phyloP scores from a whole-genome alignment of 1,140 invertebrate genomes.

The Drosophila nigromelanica region DNA sequence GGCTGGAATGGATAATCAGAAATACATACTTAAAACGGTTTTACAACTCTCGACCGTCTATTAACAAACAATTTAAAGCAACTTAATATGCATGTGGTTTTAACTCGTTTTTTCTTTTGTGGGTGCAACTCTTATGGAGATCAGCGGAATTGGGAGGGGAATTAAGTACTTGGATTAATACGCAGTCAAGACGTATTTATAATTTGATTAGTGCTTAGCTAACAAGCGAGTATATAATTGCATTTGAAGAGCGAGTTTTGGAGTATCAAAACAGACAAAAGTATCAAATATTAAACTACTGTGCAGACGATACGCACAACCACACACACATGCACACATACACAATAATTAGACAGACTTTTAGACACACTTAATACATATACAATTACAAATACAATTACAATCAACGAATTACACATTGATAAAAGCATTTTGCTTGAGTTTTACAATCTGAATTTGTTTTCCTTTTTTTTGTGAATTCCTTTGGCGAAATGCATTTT shows the following conservation, averaged over 20 bases:
- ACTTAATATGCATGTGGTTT: constrained; percentile 8
- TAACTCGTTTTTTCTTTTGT: not conserved
- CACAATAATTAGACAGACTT: constrained; percentile 49
- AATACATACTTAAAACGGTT: constrained; percentile 45
- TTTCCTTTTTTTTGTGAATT: constrained; percentile 48
- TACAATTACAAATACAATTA: constrained; percentile 24
- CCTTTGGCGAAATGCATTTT: constrained; percentile 75
- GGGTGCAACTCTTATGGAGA: constrained; percentile 35
- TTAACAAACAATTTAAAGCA: constrained; percentile 27
- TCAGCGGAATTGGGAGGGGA: constrained; percentile 30
- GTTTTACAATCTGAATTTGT: constrained; percentile 42
- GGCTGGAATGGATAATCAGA: constrained; percentile 55
- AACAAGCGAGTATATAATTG: constrained; percentile 46
- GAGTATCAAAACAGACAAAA: constrained; percentile 72
- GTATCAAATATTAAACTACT: constrained; percentile 45
- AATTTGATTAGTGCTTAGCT: constrained; percentile 18
- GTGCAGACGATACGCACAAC: constrained; percentile 1
- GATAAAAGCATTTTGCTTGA: constrained; percentile 58
- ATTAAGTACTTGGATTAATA: constrained; percentile 63
- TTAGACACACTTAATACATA: constrained; percentile 39
- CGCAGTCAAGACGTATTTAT: constrained; percentile 4
- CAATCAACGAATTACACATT: constrained; percentile 17
- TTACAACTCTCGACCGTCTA: constrained; percentile 19
- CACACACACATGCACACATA: constrained; percentile 23
- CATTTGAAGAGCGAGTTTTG: constrained; percentile 47